Percentiles rank a stretch among this genome's conserved stretches.
These are phyloP conservation scores for Erebia epiphron DNA, from an alignment of 2,888 invertebrate genomes.

Conservation along the genomic window DNA sequence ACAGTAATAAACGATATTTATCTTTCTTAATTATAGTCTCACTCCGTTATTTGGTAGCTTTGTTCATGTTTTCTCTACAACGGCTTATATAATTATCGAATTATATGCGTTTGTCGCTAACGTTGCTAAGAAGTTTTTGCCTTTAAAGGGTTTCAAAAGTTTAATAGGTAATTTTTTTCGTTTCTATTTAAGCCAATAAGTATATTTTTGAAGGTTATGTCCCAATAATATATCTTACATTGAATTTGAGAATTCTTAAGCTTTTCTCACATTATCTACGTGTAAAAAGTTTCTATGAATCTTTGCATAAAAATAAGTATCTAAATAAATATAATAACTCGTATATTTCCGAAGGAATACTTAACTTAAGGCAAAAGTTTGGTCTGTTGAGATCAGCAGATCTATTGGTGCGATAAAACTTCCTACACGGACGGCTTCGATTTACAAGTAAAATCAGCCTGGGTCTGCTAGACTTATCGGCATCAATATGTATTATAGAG, in stretches of 20 bases:
- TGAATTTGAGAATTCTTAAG: neutral
- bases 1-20: constrained; percentile 83
- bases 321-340: too few relatives aligned
- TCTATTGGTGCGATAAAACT: constrained; percentile 7
- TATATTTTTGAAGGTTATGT: neutral
- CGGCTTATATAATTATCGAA: constrained; percentile 78
- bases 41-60: constrained; percentile 76
- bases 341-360: too few relatives aligned
- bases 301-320: neutral
- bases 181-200: neutral
- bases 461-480: constrained; percentile 1
- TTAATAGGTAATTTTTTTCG: neutral
- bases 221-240: too few relatives aligned
- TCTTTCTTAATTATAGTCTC: constrained; percentile 82
- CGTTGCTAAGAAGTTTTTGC: constrained; percentile 22
- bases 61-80: constrained; percentile 73
- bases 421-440: constrained; percentile 3
- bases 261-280: neutral
- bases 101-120: constrained; percentile 74
- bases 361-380: neutral
- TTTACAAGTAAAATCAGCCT: constrained; percentile 12
- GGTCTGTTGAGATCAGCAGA: neutral
- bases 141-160: neutral
- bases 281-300: neutral
- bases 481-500: neutral